These are phyloP conservation scores for Atherinosoma microstoma DNA, from an alignment of 2,797 vertebrate genomes.

Conservation along the genomic window DNA sequence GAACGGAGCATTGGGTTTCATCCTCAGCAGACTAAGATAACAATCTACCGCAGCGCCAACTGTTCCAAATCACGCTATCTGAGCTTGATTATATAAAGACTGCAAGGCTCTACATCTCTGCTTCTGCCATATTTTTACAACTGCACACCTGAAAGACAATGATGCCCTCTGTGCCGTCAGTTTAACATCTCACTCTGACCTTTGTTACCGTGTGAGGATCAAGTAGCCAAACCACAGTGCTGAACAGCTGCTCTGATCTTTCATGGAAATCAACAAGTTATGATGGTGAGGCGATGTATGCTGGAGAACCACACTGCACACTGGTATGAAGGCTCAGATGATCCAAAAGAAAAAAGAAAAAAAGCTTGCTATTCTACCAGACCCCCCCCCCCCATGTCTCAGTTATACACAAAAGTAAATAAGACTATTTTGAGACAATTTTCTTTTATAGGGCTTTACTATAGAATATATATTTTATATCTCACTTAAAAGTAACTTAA, in stretches of 20 bases:
- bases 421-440: slow-evolving; percentile 6
- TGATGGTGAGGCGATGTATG: slow-evolving; percentile 45
- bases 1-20: slow-evolving; percentile 71
- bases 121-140: slow-evolving; percentile 52
- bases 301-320: slow-evolving; percentile 30
- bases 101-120: slow-evolving; percentile 25
- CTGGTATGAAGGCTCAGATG: slow-evolving; percentile 25
- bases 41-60: slow-evolving; percentile 71
- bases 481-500: neutral
- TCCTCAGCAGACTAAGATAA: slow-evolving; percentile 64
- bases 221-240: slow-evolving; percentile 72
- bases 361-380: slow-evolving; percentile 28
- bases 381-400: slow-evolving; percentile 22
- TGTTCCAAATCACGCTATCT: slow-evolving; percentile 64
- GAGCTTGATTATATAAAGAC: slow-evolving; percentile 67
- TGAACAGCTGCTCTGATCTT: slow-evolving; percentile 81
- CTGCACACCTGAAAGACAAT: slow-evolving; percentile 67
- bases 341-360: slow-evolving; percentile 37
- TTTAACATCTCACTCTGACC: slow-evolving; percentile 70
- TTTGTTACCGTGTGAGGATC: slow-evolving; percentile 72
- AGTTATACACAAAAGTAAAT: slow-evolving; percentile 12
- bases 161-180: slow-evolving; percentile 59
- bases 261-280: slow-evolving; percentile 80
- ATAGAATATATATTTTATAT: neutral
- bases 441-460: slow-evolving; percentile 9